phyloP scores from a whole-genome alignment of 2,113 vertebrate species.

The Dipodomys spectabilis region DNA sequence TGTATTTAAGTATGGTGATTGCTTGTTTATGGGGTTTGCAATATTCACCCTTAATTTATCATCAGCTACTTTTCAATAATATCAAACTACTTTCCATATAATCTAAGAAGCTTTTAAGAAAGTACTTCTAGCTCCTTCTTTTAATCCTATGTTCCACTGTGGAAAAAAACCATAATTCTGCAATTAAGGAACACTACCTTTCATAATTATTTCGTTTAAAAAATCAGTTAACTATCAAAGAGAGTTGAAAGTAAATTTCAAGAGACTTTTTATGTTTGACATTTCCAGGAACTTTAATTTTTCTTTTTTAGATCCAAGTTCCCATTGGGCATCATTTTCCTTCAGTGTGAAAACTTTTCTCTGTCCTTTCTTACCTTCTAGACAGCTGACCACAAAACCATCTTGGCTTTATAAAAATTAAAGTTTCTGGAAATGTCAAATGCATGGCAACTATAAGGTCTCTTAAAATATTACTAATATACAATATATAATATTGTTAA shows the following conservation, averaged over 20 bases:
- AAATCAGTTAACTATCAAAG: slow-evolving; percentile 11
- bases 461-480: no score
- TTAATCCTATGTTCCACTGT: background rate
- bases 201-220: slow-evolving; percentile 26
- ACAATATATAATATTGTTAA: background rate
- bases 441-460: no score
- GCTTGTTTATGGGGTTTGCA: background rate
- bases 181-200: background rate
- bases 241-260: background rate
- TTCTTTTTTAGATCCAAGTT: background rate
- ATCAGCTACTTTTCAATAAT: slow-evolving; percentile 15
- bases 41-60: background rate
- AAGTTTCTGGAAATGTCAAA: no score
- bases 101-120: background rate
- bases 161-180: slow-evolving; percentile 21
- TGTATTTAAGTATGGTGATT: background rate
- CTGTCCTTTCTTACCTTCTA: slow-evolving; percentile 5
- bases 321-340: background rate
- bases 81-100: background rate
- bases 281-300: background rate
- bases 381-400: background rate
- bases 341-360: background rate
- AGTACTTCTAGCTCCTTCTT: background rate
- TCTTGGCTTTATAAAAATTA: background rate
- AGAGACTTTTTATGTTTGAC: background rate